Evolutionary conservation across 2,888 invertebrate genomes (phyloP).

Genomic region (Druceiella hillmani): DNA sequence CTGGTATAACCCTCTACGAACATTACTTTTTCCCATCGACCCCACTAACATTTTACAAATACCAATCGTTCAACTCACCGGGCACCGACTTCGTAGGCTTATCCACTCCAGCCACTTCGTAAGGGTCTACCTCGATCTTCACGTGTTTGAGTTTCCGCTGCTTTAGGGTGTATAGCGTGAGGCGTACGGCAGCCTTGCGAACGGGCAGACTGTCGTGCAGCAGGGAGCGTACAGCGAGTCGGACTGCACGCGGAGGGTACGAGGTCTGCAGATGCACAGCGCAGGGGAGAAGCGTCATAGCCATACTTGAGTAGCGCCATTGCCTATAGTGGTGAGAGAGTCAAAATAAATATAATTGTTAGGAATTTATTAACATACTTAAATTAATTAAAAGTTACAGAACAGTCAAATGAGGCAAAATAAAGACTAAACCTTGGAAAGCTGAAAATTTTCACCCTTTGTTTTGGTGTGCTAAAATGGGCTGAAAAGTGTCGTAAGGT

Average conservation of each 20-base stretch:
- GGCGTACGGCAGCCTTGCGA: slow-evolving; percentile 62
- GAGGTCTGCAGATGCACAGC: slow-evolving; percentile 66
- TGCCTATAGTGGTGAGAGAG: slow-evolving; percentile 59
- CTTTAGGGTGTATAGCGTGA: slow-evolving; percentile 59
- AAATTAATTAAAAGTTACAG: no score
- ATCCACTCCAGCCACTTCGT: slow-evolving; percentile 35
- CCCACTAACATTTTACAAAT: no score
- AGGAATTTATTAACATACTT: no score
- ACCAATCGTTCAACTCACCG: slow-evolving; percentile 32
- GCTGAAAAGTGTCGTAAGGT: no score
- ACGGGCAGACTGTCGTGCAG: slow-evolving; percentile 77
- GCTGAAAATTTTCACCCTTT: no score
- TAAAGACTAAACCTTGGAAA: no score
- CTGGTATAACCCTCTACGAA: no score
- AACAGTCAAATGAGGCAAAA: no score
- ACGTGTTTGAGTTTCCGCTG: slow-evolving; percentile 66
- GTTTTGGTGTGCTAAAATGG: no score
- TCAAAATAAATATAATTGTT: no score
- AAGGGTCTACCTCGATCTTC: slow-evolving; percentile 56
- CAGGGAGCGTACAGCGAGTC: slow-evolving; percentile 58
- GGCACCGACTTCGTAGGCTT: slow-evolving; percentile 34
- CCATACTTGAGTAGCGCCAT: slow-evolving; percentile 78
- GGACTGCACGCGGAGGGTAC: slow-evolving; percentile 59
- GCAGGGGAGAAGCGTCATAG: slow-evolving; percentile 65
- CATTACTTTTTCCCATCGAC: no score